Evolutionary conservation across 35 echinoderm and acorn worm genomes (phyloP).

Genomic region (Amphiura filiformis): DNA sequence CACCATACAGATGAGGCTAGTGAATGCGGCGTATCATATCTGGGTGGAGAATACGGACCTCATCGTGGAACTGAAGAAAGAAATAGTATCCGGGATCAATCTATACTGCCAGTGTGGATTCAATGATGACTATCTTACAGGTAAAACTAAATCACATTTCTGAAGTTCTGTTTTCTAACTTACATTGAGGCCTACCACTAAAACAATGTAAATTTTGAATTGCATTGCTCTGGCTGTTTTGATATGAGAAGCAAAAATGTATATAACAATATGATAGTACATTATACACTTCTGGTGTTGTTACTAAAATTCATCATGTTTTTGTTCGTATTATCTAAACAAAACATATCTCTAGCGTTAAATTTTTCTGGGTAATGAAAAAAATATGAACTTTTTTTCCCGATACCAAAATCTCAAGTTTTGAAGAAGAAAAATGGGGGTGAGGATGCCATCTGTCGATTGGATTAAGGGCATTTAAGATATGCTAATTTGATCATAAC

Average conservation of each 20-base stretch:
- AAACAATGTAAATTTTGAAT: background rate
- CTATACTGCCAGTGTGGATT: constrained; percentile 80
- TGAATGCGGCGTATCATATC: constrained; percentile 68
- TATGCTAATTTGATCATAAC: too few relatives aligned
- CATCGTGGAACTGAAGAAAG: constrained; percentile 19
- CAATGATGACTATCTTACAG: constrained; percentile 56
- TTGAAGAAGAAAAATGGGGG: too few relatives aligned
- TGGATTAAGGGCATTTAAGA: too few relatives aligned
- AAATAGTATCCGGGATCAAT: constrained; percentile 52
- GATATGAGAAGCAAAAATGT: too few relatives aligned
- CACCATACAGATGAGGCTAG: constrained; percentile 61
- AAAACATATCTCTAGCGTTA: background rate
- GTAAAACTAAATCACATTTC: constrained; percentile 20
- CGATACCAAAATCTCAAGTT: too few relatives aligned
- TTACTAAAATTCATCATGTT: background rate
- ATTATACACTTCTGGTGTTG: too few relatives aligned
- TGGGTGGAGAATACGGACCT: constrained; percentile 43
- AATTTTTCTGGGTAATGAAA: background rate
- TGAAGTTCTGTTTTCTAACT: background rate
- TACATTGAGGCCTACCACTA: too few relatives aligned
- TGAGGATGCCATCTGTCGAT: too few relatives aligned
- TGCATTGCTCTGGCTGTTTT: too few relatives aligned
- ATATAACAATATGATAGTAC: too few relatives aligned
- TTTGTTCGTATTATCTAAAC: background rate
- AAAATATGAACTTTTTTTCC: background rate